A percentile compares a stretch with the other conserved stretches of the same genome.
Conservation (phyloP, 2,113 vertebrate species). For the Spea multiplicata region DNA sequence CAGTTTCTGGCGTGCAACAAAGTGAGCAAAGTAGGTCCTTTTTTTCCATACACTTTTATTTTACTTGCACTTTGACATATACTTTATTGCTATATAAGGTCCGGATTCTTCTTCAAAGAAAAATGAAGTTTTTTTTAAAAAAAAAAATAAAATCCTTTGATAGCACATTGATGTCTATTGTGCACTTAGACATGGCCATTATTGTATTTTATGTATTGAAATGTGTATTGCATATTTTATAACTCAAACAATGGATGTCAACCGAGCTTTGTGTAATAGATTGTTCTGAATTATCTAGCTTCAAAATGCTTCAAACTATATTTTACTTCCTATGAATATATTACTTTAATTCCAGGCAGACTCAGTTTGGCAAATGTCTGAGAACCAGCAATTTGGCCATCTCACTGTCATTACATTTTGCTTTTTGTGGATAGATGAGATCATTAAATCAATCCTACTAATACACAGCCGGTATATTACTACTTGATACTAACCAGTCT, state of each 20-base stretch:
- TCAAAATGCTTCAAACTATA: neutral
- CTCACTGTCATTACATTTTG: neutral
- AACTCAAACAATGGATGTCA: neutral
- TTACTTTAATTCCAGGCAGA: slow-evolving; percentile 1
- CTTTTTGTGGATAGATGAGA: neutral
- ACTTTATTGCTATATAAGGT: too few species aligned
- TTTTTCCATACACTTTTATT: too few species aligned
- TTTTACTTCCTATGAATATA: neutral
- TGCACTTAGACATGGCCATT: neutral
- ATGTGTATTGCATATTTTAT: neutral
- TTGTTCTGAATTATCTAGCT: neutral
- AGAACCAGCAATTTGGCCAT: neutral
- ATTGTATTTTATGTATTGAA: neutral
- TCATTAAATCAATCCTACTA: neutral
- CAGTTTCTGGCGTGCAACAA: too few species aligned
- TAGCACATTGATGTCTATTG: neutral
- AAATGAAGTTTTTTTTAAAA: too few species aligned
- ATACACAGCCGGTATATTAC: neutral
- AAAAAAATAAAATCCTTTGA: too few species aligned
- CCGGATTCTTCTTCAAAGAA: too few species aligned
- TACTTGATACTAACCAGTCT: too few species aligned
- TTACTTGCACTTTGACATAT: too few species aligned
- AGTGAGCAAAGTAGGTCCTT: too few species aligned
- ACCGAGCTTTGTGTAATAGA: neutral
- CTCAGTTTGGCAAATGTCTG: neutral